A percentile compares a stretch with the other conserved stretches of the same genome.
These are phyloP conservation scores for Platyscapa corneri DNA, from an alignment of 1,140 invertebrate species.

Conservation along the genomic window DNA sequence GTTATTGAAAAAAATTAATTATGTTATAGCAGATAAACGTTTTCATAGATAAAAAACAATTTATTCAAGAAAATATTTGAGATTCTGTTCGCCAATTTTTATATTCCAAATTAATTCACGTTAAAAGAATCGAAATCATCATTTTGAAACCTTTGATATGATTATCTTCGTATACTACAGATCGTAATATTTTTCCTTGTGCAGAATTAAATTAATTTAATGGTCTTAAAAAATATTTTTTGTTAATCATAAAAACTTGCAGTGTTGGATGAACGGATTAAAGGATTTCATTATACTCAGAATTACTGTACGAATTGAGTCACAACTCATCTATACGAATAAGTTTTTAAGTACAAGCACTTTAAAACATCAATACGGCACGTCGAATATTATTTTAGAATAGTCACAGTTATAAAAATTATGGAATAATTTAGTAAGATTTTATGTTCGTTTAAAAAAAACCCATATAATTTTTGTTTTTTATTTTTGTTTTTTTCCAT, in stretches of 20 bases:
- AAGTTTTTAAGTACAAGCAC: not conserved
- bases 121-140: not conserved
- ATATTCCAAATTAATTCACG: too few species aligned
- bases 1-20: too few species aligned
- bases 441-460: not conserved
- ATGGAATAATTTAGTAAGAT: not conserved
- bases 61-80: too few species aligned
- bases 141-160: not conserved
- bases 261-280: not conserved
- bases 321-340: not conserved
- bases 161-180: not conserved
- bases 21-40: too few species aligned
- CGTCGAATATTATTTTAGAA: not conserved
- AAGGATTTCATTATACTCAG: not conserved
- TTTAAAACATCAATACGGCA: not conserved
- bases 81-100: too few species aligned
- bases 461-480: too few species aligned
- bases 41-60: too few species aligned
- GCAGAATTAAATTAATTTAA: not conserved
- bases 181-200: not conserved
- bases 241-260: not conserved
- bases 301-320: not conserved
- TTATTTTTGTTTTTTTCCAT: too few species aligned
- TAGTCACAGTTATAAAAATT: not conserved
- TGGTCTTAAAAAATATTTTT: not conserved